A percentile compares a stretch with the other conserved stretches of the same genome.
These are phyloP conservation scores for Hyles lineata DNA, from an alignment of 2,888 invertebrate genomes.

Conservation along the genomic window DNA sequence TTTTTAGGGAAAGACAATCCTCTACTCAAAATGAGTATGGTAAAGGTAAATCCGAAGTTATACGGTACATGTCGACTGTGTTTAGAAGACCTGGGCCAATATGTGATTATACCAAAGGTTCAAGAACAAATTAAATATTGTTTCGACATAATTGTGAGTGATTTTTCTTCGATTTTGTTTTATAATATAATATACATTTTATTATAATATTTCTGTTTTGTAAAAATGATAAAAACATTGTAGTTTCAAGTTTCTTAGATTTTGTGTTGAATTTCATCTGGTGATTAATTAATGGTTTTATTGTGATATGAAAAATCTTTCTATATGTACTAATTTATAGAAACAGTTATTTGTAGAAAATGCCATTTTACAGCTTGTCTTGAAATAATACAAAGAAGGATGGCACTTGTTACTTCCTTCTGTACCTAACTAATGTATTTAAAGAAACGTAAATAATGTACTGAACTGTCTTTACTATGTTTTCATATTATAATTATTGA, in stretches of 20 bases:
- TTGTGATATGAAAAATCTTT: neutral
- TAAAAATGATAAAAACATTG: neutral
- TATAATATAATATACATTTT: neutral
- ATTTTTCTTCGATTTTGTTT: neutral
- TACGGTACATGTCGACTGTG: conserved; percentile 76
- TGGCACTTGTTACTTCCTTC: neutral
- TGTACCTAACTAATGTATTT: no score
- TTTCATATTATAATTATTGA: no score
- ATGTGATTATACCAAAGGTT: conserved; percentile 70
- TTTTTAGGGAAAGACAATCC: neutral
- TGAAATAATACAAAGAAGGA: no score
- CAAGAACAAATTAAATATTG: conserved; percentile 72
- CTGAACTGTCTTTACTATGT: no score
- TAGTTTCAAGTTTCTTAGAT: no score
- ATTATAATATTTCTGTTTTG: neutral
- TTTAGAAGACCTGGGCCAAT: conserved; percentile 68
- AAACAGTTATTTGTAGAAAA: neutral
- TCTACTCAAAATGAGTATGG: conserved; percentile 37
- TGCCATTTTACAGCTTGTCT: no score
- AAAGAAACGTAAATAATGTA: no score
- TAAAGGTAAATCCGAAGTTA: conserved; percentile 69
- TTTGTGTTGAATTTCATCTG: no score
- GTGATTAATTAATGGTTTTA: no score
- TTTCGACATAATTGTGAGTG: conserved; percentile 74
- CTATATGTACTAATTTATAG: neutral